Conservation (phyloP, 64 coral and sea anemone genomes). For the Trachythela sp. region DNA sequence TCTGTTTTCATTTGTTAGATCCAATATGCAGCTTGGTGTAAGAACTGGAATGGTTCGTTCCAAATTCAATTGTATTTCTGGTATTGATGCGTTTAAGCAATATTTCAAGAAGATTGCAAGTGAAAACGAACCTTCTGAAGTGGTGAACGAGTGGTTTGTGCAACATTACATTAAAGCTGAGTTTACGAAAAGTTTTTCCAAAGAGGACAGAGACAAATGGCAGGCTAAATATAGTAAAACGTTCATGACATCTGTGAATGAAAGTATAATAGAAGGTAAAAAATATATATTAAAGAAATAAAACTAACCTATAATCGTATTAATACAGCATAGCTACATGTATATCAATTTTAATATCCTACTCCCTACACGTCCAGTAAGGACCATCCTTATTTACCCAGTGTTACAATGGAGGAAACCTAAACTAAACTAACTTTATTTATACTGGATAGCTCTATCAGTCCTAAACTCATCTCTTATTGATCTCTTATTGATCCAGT, state of each 20-base stretch:
- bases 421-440: too few species aligned
- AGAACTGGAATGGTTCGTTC: constrained; percentile 61
- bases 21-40: constrained; percentile 57
- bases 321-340: too few species aligned
- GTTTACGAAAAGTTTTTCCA: not conserved
- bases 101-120: constrained; percentile 26
- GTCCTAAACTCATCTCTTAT: too few species aligned
- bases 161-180: not conserved
- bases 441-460: too few species aligned
- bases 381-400: too few species aligned
- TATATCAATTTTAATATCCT: too few species aligned
- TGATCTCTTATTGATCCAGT: too few species aligned
- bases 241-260: not conserved
- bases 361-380: too few species aligned
- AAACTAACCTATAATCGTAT: not conserved
- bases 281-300: not conserved
- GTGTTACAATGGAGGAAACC: too few species aligned
- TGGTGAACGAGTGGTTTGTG: constrained; percentile 48
- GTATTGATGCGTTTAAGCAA: constrained; percentile 56
- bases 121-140: constrained; percentile 18
- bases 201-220: not conserved
- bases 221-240: not conserved
- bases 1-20: constrained; percentile 15
- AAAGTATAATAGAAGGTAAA: not conserved
- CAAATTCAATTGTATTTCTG: constrained; percentile 46